These are phyloP conservation scores for Cyclophora punctaria DNA, from an alignment of 2,888 invertebrate species.

Conservation along the genomic window DNA sequence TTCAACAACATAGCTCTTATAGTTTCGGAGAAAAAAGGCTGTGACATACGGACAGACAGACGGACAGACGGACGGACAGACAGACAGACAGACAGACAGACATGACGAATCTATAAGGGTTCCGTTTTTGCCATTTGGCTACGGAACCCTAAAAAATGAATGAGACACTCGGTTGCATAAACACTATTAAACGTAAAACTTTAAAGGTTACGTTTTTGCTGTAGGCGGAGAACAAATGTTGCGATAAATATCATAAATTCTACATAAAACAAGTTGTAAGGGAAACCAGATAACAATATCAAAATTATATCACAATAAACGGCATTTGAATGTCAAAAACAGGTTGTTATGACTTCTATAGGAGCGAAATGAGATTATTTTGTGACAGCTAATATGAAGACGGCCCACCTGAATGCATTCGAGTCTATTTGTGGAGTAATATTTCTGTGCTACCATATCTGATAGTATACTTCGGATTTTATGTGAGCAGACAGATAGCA, in stretches of 20 bases:
- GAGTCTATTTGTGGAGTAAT: background rate
- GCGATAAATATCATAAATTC: conserved; percentile 5
- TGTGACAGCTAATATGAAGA: conserved; percentile 4
- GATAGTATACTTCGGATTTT: no score
- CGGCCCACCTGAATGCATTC: conserved; percentile 3
- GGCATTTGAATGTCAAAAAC: conserved; percentile 11
- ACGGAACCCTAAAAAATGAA: no score
- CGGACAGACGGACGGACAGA: no score
- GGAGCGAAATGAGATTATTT: conserved; percentile 5
- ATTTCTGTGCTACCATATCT: no score
- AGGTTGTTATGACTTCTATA: conserved; percentile 9
- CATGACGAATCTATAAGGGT: no score
- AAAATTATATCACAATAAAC: conserved; percentile 12
- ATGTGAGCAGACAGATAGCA: no score
- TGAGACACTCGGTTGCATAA: background rate
- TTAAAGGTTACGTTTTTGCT: background rate
- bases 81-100: no score
- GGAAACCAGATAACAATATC: conserved; percentile 8
- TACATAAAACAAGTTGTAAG: conserved; percentile 1
- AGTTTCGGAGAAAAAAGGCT: no score
- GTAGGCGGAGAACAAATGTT: background rate
- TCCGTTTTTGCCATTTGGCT: no score
- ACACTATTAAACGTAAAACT: background rate
- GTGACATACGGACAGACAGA: no score
- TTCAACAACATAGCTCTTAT: no score